A percentile compares a stretch with the other conserved stretches of the same genome.
Conservation (phyloP, 2,113 vertebrate genomes). For the Pterocles gutturalis region DNA sequence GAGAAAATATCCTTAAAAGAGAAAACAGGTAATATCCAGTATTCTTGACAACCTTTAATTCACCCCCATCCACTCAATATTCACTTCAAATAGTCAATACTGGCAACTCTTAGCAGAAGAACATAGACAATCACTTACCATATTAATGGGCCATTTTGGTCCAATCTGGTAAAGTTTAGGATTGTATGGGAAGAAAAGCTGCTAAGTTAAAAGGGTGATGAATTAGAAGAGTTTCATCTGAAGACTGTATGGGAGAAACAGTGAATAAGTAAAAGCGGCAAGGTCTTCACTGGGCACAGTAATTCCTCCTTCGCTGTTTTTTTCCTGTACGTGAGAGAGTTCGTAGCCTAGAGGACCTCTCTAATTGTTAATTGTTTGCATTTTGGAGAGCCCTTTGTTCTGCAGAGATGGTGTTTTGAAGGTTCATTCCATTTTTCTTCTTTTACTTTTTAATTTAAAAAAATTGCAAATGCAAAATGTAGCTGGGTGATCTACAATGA, state of each 20-base stretch:
- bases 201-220: neutral
- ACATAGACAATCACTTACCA: neutral
- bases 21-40: neutral
- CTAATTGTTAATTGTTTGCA: neutral
- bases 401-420: neutral
- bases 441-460: slow-evolving; percentile 41
- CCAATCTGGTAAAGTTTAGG: neutral
- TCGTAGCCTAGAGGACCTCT: neutral
- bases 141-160: neutral
- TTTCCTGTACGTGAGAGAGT: neutral
- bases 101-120: neutral
- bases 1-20: neutral
- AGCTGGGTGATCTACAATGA: neutral
- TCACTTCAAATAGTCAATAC: neutral
- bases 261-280: neutral
- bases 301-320: neutral
- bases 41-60: neutral
- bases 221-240: neutral
- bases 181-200: neutral
- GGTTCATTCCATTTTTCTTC: neutral
- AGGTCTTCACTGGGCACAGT: neutral
- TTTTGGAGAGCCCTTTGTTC: slow-evolving; percentile 16
- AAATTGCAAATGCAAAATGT: neutral
- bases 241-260: neutral
- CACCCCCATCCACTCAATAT: neutral